phyloP scores from a whole-genome alignment of 2,888 invertebrate genomes.

The Anarsia innoxiella region DNA sequence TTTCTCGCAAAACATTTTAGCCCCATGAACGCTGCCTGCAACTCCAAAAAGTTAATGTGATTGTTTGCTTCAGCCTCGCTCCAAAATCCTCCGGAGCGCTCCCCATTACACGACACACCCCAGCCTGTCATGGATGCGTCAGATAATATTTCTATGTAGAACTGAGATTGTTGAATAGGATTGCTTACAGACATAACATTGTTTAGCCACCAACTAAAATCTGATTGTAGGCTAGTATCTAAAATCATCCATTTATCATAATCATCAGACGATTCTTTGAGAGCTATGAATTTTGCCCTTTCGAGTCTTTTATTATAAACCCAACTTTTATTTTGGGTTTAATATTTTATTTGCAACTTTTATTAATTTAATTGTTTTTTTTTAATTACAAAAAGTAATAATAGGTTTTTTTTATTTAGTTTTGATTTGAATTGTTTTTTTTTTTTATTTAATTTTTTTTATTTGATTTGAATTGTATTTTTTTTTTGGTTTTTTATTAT shows the following conservation, averaged over 20 bases:
- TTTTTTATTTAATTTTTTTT: too few relatives aligned
- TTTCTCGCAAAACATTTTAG: conserved; percentile 14
- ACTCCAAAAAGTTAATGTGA: conserved; percentile 13
- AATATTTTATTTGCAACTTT: too few relatives aligned
- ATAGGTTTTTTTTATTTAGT: too few relatives aligned
- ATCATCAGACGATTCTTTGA: not conserved
- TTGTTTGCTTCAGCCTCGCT: not conserved
- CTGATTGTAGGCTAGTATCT: not conserved
- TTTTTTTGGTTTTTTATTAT: too few relatives aligned
- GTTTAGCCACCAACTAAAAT: conserved; percentile 5
- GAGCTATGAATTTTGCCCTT: conserved; percentile 4
- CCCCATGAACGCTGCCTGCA: conserved; percentile 10
- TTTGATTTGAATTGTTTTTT: too few relatives aligned
- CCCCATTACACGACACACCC: conserved; percentile 10
- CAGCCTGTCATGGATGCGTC: conserved; percentile 14
- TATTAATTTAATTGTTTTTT: too few relatives aligned
- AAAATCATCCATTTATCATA: not conserved
- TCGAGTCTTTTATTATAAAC: conserved; percentile 9
- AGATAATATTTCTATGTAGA: conserved; percentile 11
- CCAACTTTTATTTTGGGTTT: conserved; percentile 11
- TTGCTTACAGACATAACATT: not conserved
- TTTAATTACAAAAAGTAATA: too few relatives aligned
- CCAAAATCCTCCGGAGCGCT: conserved; percentile 11
- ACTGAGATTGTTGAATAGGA: not conserved
- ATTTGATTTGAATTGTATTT: too few relatives aligned